Conservation (phyloP, 2,113 vertebrate genomes). For the Mystacornis crossleyi region DNA sequence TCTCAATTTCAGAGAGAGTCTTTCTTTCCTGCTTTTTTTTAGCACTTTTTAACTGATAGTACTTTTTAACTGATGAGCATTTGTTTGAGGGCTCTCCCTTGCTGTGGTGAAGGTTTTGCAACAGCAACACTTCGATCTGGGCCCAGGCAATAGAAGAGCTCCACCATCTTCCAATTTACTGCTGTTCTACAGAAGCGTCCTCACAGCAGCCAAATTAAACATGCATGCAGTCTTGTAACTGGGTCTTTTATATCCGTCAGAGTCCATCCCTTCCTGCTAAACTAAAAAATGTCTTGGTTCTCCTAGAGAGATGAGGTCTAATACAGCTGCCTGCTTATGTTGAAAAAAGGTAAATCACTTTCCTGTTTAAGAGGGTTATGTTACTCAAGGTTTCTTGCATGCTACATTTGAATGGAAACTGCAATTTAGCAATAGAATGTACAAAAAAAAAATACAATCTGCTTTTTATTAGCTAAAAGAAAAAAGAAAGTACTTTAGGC, state of each 20-base stretch:
- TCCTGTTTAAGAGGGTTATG: not conserved
- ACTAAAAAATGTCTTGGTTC: not conserved
- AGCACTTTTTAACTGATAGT: not conserved
- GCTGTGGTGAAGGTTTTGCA: not conserved
- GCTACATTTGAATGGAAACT: not conserved
- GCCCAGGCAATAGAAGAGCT: not conserved
- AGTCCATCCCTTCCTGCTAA: not conserved
- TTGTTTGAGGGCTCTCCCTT: not conserved
- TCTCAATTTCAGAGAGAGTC: not conserved
- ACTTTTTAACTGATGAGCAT: not conserved
- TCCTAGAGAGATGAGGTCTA: not conserved
- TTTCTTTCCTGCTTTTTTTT: not conserved
- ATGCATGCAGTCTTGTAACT: fast-evolving
- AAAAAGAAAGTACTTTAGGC: not conserved
- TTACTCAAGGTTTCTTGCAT: not conserved
- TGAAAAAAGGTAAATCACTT: not conserved
- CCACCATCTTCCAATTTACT: not conserved
- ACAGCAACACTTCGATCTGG: not conserved
- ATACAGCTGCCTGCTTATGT: not conserved
- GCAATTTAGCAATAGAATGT: not conserved
- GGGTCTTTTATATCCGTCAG: not conserved
- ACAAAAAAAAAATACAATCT: not conserved
- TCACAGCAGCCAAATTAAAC: not conserved
- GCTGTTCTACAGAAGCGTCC: not conserved
- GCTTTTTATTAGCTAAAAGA: not conserved